Evolutionary conservation across 2,113 vertebrate genomes (phyloP), one percentile per base, ranked within the genome.

Genomic region (Siphamia tubifer): DNA sequence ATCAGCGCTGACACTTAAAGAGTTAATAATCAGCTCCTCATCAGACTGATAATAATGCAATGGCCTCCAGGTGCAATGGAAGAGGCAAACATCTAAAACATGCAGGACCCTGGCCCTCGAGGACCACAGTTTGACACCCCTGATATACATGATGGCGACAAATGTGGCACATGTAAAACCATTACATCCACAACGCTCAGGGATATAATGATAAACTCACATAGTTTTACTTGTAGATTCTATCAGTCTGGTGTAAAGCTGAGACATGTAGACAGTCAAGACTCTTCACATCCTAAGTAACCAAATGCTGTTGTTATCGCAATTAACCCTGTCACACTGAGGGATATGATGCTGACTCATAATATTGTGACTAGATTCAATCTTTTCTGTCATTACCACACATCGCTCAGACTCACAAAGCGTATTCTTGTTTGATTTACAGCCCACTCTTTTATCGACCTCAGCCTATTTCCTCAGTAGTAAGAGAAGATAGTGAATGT

Each of bases 401-500:
- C 28, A 1, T 60, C 3, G 0, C 15, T 45, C n/a, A 15, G 16
- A 28, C 13, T 54, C 42, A 45, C 35, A 57, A 21, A 21, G 10
- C 19, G 48, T 12, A 36, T 16, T 55, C 30, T 30, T 1, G 6
- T 39, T 25, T 71, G 17, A 63, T 31, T 45, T 23, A 36, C 36
- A 67, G 45, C 30, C 30, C 58, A 31, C 53, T 47, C 52, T 0
- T 20, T 32, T 27, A 31, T 63, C 1, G 15, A 53, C 24, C 54
- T 21, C 4, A 52, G 35, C 30, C 7, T 17, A 15, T 53, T 71
- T 57, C 34, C 27, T 55, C n/a, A 44, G 15, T 52, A 30, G 30
- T 31, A 47, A 43, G 40, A 64, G 38, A 61, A 61, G 27, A 45
- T 17, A 39, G 42, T 17, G 45, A 45, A 47, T 49, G 34, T 77